These are phyloP conservation scores for Ceratosolen solmsi DNA, from an alignment of 1,140 invertebrate genomes.

Conservation along the genomic window DNA sequence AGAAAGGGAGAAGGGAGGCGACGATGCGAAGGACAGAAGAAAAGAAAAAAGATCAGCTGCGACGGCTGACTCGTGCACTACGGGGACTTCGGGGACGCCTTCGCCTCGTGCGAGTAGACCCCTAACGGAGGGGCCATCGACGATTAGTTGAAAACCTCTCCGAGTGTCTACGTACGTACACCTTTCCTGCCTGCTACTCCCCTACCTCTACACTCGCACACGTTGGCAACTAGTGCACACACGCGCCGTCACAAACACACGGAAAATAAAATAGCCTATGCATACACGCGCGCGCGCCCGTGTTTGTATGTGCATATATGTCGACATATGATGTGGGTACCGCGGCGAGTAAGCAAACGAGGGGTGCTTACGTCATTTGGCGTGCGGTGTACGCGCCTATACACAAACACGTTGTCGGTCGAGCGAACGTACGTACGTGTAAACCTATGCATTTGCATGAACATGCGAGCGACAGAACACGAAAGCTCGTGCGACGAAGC, in stretches of 20 bases:
- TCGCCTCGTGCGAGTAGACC: conserved; percentile 19
- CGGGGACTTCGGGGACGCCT: conserved; percentile 13
- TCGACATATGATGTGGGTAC: conserved; percentile 66
- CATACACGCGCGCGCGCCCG: no score
- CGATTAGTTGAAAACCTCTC: conserved; percentile 61
- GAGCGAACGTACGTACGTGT: neutral
- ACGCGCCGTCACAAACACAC: no score
- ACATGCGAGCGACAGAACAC: conserved; percentile 27
- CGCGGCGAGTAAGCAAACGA: conserved; percentile 52
- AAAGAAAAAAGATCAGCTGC: conserved; percentile 30
- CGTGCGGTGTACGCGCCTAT: conserved; percentile 47
- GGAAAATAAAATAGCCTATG: no score
- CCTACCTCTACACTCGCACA: neutral
- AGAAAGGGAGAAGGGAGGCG: neutral
- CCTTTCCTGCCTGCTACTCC: neutral
- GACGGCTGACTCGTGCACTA: neutral
- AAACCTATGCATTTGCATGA: conserved; percentile 46
- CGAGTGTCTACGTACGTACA: neutral
- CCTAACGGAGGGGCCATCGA: neutral
- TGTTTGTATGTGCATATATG: neutral
- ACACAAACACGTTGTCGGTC: conserved; percentile 43
- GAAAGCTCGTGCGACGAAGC: conserved; percentile 23
- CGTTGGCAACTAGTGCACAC: neutral
- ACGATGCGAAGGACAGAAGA: conserved; percentile 10
- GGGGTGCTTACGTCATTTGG: conserved; percentile 62